Percentiles rank a stretch among this genome's conserved stretches.
Conservation (phyloP, 2,888 invertebrate genomes). For the Sarcophaga carnaria region DNA sequence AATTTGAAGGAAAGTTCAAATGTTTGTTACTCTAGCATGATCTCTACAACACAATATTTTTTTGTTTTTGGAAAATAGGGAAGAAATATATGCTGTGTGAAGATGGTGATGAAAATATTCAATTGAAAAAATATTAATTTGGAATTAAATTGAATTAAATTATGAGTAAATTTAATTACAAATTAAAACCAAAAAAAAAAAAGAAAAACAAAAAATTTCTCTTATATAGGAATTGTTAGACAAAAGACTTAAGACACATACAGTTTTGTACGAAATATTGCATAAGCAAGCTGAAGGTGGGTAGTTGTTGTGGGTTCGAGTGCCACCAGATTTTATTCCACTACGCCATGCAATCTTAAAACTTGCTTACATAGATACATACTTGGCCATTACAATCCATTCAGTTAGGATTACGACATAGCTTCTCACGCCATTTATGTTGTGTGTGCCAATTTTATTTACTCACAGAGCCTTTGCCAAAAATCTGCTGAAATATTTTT, state of each 20-base stretch:
- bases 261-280: background rate
- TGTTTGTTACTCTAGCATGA: conserved; percentile 38
- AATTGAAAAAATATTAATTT: background rate
- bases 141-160: background rate
- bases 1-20: conserved; percentile 65
- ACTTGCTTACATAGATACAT: too few relatives aligned
- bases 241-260: background rate
- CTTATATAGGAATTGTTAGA: background rate
- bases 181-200: background rate
- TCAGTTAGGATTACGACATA: too few relatives aligned
- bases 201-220: too few relatives aligned
- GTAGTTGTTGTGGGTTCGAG: too few relatives aligned
- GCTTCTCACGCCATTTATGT: too few relatives aligned
- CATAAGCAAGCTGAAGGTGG: too few relatives aligned
- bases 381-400: too few relatives aligned
- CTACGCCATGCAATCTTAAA: too few relatives aligned
- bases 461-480: too few relatives aligned
- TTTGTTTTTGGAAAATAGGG: background rate
- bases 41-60: background rate
- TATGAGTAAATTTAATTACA: background rate
- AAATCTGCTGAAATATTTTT: too few relatives aligned
- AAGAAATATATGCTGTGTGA: conserved; percentile 3
- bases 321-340: too few relatives aligned
- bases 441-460: too few relatives aligned
- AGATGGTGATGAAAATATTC: background rate